Conservation (phyloP, 2,113 vertebrate genomes). For the Ifrita kowaldi region DNA sequence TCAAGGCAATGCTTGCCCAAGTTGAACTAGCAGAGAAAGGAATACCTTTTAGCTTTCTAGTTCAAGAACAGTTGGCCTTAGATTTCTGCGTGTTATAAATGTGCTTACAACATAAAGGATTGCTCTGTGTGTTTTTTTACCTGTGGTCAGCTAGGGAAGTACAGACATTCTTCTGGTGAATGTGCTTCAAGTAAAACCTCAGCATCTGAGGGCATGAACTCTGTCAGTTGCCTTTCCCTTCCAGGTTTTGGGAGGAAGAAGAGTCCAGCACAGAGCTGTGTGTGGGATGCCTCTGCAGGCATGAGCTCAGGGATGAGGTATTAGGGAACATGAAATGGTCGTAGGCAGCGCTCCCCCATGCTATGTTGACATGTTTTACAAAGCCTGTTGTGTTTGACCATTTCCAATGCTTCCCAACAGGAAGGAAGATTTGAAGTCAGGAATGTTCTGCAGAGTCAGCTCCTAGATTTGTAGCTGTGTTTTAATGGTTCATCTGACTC, state of each 20-base stretch:
- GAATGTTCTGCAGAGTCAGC: neutral
- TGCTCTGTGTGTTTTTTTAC: neutral
- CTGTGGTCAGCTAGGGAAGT: neutral
- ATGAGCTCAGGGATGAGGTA: neutral
- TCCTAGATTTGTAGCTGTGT: neutral
- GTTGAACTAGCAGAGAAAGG: neutral
- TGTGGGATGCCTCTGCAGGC: neutral
- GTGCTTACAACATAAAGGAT: neutral
- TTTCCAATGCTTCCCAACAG: neutral
- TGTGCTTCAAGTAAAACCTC: neutral
- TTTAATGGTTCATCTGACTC: neutral
- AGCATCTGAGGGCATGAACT: rapidly evolving
- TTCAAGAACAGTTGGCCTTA: neutral
- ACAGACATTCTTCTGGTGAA: neutral
- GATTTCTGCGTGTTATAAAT: neutral
- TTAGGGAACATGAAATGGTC: too few species aligned
- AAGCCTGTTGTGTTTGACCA: neutral
- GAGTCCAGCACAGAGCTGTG: neutral
- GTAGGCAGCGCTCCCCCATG: neutral
- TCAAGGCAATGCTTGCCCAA: neutral
- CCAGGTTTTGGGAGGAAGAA: neutral
- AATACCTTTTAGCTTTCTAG: neutral
- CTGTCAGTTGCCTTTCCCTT: neutral
- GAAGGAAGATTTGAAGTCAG: neutral
- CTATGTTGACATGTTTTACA: neutral